phyloP scores from a whole-genome alignment of 2,797 vertebrate genomes.

The Anomalospiza imberbis region DNA sequence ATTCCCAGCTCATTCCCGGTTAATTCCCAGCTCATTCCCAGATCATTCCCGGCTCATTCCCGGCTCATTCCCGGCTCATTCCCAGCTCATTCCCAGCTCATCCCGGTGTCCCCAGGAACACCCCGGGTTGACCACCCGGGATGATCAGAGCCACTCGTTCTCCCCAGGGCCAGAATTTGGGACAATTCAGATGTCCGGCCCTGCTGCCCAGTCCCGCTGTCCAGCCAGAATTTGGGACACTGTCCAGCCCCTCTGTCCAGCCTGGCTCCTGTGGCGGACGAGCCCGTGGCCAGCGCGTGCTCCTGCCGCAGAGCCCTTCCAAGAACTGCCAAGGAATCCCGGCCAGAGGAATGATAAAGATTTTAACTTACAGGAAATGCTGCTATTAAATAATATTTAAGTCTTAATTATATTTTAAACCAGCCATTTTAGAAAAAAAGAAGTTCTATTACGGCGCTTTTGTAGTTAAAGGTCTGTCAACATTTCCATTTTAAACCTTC shows the following conservation, averaged over 20 bases:
- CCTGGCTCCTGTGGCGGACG: not conserved
- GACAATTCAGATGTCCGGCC: too few species aligned
- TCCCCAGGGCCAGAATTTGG: too few species aligned
- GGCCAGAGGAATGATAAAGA: conserved; percentile 25
- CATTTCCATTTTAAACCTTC: conserved; percentile 60
- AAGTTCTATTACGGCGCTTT: conserved; percentile 45
- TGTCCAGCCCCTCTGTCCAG: too few species aligned
- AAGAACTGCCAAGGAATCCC: conserved; percentile 9
- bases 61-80: not conserved
- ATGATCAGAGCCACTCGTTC: too few species aligned
- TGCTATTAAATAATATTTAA: conserved; percentile 51
- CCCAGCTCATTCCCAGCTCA: not conserved
- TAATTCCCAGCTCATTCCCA: too few species aligned
- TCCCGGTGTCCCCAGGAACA: not conserved
- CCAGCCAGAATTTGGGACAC: too few species aligned
- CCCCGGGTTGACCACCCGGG: too few species aligned
- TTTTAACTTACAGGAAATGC: conserved; percentile 56
- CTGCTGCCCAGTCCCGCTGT: too few species aligned
- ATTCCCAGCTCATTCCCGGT: not conserved
- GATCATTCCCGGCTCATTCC: not conserved
- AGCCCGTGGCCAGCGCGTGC: not conserved
- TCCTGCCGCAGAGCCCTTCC: not conserved
- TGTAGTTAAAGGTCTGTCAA: conserved; percentile 70
- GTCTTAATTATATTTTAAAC: conserved; percentile 67
- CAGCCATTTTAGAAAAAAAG: conserved; percentile 14